Evolutionary conservation across 2,888 invertebrate species (phyloP).

Genomic region (Ophion slaviceki): DNA sequence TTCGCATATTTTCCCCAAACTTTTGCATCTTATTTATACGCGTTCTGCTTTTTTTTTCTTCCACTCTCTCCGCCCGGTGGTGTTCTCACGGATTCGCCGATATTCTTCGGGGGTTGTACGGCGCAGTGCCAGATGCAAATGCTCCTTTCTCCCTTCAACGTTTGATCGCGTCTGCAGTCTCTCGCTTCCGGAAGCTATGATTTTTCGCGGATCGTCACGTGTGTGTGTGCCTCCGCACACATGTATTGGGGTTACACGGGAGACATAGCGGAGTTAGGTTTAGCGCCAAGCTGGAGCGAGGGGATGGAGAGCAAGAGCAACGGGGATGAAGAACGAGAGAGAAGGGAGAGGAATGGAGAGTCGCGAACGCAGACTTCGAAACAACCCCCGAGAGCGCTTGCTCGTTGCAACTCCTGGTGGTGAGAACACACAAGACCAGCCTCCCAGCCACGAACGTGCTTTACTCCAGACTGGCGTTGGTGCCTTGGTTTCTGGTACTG

Average conservation of each 20-base stretch:
- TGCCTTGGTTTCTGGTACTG: conserved; percentile 58
- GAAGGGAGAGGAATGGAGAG: conserved; percentile 43
- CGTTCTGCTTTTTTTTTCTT: conserved; percentile 21
- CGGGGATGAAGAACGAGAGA: conserved; percentile 22
- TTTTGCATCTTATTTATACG: neutral
- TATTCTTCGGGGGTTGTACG: conserved; percentile 25
- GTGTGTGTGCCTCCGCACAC: conserved; percentile 17
- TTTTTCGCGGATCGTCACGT: conserved; percentile 24
- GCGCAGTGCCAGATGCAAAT: conserved; percentile 51
- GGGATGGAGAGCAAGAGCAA: conserved; percentile 47
- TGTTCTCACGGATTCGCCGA: conserved; percentile 12
- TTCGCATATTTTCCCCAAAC: neutral
- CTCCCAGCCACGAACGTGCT: conserved; percentile 78
- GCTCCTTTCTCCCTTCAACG: conserved; percentile 43
- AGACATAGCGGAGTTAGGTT: conserved; percentile 50
- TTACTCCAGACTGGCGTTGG: conserved; percentile 77
- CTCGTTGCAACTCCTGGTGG: conserved; percentile 55
- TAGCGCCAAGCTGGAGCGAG: conserved; percentile 25
- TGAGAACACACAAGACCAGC: conserved; percentile 62
- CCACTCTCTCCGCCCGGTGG: neutral
- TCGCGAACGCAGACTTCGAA: conserved; percentile 30
- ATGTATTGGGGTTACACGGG: conserved; percentile 34
- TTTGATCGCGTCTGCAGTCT: conserved; percentile 57
- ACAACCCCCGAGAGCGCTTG: conserved; percentile 64
- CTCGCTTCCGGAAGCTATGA: conserved; percentile 53